phyloP scores from a whole-genome alignment of 2,797 vertebrate genomes.

The Sphenopsis melanotis region DNA sequence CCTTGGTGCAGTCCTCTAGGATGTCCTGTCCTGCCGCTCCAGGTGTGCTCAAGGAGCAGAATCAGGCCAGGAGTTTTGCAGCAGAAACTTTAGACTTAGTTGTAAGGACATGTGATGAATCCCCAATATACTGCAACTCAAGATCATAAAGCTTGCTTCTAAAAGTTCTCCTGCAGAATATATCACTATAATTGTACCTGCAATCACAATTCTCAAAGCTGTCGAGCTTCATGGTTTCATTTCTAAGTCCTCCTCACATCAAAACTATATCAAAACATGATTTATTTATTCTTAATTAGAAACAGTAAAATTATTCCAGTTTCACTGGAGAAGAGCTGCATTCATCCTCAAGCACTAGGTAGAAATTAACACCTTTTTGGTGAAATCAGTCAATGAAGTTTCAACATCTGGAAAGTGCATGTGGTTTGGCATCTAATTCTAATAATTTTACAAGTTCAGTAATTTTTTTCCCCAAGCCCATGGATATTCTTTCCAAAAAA shows the following conservation, averaged over 20 bases:
- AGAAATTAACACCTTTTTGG: not conserved
- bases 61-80: not conserved
- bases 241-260: not conserved
- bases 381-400: not conserved
- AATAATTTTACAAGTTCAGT: not conserved
- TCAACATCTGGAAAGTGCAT: not conserved
- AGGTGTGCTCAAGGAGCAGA: not conserved
- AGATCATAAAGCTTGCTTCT: not conserved
- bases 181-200: not conserved
- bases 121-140: not conserved
- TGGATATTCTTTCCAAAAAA: not conserved
- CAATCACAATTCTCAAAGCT: not conserved
- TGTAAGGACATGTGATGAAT: not conserved
- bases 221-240: not conserved
- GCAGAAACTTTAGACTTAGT: not conserved
- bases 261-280: not conserved
- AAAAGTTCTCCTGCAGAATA: not conserved
- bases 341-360: not conserved
- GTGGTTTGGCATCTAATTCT: not conserved
- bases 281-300: not conserved
- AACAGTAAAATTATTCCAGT: not conserved
- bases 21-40: not conserved
- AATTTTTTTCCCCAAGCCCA: not conserved
- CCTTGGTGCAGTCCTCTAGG: not conserved
- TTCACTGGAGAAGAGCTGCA: not conserved